Base-by-base conservation (phyloP, 2,888 invertebrate species). In the Odontocolon sp. region DNA sequence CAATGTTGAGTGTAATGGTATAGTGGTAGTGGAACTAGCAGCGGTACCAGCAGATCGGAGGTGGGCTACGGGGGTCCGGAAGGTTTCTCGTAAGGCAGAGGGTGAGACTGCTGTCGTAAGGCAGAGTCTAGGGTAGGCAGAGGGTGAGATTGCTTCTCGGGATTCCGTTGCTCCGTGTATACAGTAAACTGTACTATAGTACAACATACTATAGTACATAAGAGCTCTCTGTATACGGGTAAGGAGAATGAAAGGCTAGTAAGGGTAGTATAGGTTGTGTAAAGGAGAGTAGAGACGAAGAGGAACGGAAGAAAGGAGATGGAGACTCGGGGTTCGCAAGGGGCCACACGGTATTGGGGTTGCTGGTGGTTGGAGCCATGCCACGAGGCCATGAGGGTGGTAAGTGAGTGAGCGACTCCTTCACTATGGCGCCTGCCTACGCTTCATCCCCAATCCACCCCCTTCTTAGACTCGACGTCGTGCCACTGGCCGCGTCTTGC, bases 391-490 rank as follows among this genome's bases (percentile, higher is more conserved):
- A 83, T 67, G 81, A 84, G 85, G 83, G 85, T 84, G 86, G 86
- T 85, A 86, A 86, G 86, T 86, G 86, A 86, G 85, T 84, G 85
- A 85, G 84, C 83, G 83, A 84, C 83, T 87, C 86, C 86, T 87
- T 87, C 86, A 83, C 87, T 84, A 81, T 86, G 83, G 84, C 85
- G 84, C 83, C 83, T 82, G 68, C 70, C 73, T 78, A 78, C 73
- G 79, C 79, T 78, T 69, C 75, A 61, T 71, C 54, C 40, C 38
- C 9, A 21, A 80, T 80, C 75, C 80, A 80, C 82, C 77, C 73
- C 74, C 67, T 61, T 76, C 67, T 47, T 42, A 67, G 56, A 69
- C 68, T 26, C 47, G 21, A 57, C 56, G 66, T 26, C 81, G 80
- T 80, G 52, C 47, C 47, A 33, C 40, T 50, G 8, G 45, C 54